phyloP scores from a whole-genome alignment of 2,113 vertebrate species.

The Setophaga petechia region DNA sequence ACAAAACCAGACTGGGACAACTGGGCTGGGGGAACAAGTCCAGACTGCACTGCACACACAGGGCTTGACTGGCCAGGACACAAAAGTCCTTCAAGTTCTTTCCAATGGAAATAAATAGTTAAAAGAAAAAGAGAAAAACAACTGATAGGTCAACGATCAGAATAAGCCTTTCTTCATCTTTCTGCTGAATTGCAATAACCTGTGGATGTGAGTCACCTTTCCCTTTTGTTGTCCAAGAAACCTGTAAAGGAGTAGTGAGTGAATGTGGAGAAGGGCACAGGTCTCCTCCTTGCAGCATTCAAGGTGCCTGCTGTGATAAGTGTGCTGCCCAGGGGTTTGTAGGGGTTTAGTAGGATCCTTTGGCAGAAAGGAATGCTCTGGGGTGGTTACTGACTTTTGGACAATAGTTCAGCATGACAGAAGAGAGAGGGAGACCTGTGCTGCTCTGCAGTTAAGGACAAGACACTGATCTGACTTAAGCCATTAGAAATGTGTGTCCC shows the following conservation, averaged over 20 bases:
- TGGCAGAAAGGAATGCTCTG: background rate
- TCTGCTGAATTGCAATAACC: background rate
- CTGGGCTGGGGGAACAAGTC: accelerated
- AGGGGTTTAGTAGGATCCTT: background rate
- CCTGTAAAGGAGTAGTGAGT: background rate
- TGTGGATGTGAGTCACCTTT: background rate
- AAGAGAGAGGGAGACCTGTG: background rate
- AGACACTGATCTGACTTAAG: background rate
- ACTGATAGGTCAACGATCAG: conserved; percentile 45
- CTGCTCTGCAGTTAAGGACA: background rate
- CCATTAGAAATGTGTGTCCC: conserved; percentile 73
- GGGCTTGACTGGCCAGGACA: background rate
- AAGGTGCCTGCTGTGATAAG: accelerated
- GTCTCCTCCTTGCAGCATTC: background rate
- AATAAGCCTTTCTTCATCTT: background rate
- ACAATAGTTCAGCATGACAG: conserved; percentile 76
- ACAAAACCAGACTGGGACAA: background rate
- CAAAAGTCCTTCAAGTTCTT: conserved; percentile 30
- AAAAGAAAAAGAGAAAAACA: conserved; percentile 56
- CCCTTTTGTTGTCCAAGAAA: background rate
- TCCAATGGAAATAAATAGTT: conserved; percentile 49
- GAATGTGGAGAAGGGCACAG: background rate
- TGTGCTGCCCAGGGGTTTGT: accelerated
- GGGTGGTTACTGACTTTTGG: conserved; percentile 14
- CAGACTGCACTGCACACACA: accelerated